These are phyloP conservation scores for Euphydryas editha DNA, from an alignment of 2,888 invertebrate genomes.

Conservation along the genomic window DNA sequence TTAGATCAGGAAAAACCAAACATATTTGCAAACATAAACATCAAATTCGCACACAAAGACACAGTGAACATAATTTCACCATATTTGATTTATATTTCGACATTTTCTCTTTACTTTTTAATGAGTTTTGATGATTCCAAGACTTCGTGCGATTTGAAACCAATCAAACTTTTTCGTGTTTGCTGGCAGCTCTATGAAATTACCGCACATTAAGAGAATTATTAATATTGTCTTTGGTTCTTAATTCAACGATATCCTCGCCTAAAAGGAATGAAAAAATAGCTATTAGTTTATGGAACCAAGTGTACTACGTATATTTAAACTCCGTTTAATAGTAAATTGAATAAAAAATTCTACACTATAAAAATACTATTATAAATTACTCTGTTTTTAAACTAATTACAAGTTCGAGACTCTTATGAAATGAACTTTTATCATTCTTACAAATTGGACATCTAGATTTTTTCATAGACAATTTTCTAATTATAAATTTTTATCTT, in stretches of 20 bases:
- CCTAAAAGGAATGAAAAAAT: background rate
- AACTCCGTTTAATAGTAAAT: too few species aligned
- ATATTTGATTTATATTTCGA: constrained; percentile 71
- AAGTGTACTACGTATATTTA: background rate
- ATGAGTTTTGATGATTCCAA: constrained; percentile 73
- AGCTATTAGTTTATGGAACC: background rate
- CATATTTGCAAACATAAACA: constrained; percentile 21
- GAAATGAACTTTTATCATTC: too few species aligned
- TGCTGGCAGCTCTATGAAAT: constrained; percentile 53
- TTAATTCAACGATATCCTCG: background rate
- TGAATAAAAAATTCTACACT: too few species aligned
- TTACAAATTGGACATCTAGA: too few species aligned
- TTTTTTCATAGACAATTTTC: too few species aligned
- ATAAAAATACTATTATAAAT: too few species aligned
- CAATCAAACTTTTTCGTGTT: constrained; percentile 79
- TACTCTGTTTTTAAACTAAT: too few species aligned
- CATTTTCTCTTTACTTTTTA: constrained; percentile 79
- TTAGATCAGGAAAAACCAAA: constrained; percentile 6
- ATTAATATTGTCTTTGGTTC: constrained; percentile 19
- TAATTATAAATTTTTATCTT: too few species aligned
- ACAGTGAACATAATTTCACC: constrained; percentile 46
- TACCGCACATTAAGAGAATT: constrained; percentile 37
- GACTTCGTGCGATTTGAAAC: constrained; percentile 72
- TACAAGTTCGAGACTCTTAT: too few species aligned
- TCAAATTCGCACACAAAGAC: constrained; percentile 6